phyloP scores from a whole-genome alignment of 2,888 invertebrate genomes.

The Leptinotarsa juncta region DNA sequence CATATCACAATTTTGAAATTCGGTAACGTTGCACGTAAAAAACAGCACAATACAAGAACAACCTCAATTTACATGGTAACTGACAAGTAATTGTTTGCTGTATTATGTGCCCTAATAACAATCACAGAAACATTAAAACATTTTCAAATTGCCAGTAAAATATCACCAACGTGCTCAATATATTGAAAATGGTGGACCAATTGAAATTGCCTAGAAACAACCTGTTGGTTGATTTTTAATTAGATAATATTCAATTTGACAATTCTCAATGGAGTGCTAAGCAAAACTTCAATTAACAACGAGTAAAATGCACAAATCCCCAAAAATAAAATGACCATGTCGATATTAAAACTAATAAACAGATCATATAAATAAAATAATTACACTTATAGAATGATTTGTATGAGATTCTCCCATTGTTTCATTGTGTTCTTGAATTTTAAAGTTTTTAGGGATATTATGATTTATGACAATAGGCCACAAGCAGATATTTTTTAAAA shows the following conservation, averaged over 20 bases:
- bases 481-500: too few relatives aligned
- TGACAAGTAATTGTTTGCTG: constrained; percentile 31
- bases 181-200: constrained; percentile 10
- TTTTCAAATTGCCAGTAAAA: constrained; percentile 24
- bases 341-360: constrained; percentile 4
- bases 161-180: constrained; percentile 19
- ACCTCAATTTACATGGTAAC: constrained; percentile 47
- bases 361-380: background rate
- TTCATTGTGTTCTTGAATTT: too few relatives aligned
- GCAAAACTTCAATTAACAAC: background rate
- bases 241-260: background rate
- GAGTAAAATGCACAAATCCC: background rate
- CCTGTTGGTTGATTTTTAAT: background rate
- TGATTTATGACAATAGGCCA: too few relatives aligned
- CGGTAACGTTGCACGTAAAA: constrained; percentile 64
- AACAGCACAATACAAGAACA: constrained; percentile 44
- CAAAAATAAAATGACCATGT: constrained; percentile 26
- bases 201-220: background rate
- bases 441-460: too few relatives aligned
- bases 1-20: constrained; percentile 66
- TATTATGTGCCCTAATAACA: constrained; percentile 44
- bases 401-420: background rate
- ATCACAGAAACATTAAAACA: constrained; percentile 43
- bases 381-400: too few relatives aligned
- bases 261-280: constrained; percentile 10